Evolutionary conservation across 2,113 vertebrate species (phyloP).

Genomic region (Eclectus roratus): DNA sequence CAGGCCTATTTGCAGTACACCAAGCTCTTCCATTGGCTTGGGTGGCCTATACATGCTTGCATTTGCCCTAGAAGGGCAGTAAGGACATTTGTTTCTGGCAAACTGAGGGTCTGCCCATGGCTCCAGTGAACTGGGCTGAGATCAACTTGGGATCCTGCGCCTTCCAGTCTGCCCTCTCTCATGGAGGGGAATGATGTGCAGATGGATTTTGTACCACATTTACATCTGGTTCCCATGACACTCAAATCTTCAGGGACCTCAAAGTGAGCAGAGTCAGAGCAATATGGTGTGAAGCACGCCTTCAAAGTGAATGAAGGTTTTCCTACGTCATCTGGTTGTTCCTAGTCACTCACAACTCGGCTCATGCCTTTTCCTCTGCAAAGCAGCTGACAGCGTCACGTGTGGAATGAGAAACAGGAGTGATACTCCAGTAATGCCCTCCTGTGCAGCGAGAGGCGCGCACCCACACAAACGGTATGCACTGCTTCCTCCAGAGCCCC

Average conservation of each 20-base stretch:
- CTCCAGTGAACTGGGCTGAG: neutral
- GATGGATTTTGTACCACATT: neutral
- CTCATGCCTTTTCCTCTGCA: neutral
- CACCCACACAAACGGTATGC: rapidly evolving
- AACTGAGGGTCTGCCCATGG: rapidly evolving
- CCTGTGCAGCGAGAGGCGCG: neutral
- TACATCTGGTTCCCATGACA: neutral
- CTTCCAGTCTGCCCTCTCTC: neutral
- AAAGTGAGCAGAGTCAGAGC: neutral
- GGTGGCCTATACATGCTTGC: neutral
- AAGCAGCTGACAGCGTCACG: neutral
- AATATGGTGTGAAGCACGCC: rapidly evolving
- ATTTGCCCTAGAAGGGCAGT: neutral
- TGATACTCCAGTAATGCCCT: neutral
- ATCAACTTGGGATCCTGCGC: rapidly evolving
- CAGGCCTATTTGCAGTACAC: neutral
- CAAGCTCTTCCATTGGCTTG: neutral
- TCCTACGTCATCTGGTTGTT: neutral
- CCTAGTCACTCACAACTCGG: rapidly evolving
- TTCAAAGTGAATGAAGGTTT: neutral
- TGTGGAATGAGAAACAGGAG: neutral
- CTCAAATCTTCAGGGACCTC: neutral
- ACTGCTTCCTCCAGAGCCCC: neutral
- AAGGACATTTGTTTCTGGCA: neutral
- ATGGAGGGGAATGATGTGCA: neutral